These are phyloP conservation scores for Pseudococcus jackbeardsleyi DNA, from an alignment of 2,888 invertebrate species.

Conservation along the genomic window DNA sequence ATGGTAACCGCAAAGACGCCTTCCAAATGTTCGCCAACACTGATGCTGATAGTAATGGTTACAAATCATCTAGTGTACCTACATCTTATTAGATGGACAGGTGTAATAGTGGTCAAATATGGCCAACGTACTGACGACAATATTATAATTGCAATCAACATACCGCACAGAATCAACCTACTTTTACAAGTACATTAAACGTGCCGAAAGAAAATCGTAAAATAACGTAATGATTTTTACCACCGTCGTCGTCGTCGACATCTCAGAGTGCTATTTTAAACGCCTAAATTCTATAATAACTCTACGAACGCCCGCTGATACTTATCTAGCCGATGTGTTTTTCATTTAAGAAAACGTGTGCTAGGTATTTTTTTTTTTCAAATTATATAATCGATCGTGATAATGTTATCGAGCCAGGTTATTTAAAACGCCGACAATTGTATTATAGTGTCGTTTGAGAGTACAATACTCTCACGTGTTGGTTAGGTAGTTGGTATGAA, in stretches of 20 bases:
- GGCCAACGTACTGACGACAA: neutral
- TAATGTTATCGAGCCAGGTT: neutral
- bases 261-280: constrained; percentile 21
- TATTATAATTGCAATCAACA: constrained; percentile 29
- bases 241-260: neutral
- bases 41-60: neutral
- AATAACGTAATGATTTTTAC: constrained; percentile 2
- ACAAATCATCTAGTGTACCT: neutral
- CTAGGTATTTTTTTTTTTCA: neutral
- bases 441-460: neutral
- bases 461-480: neutral
- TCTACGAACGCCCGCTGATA: constrained; percentile 10
- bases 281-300: constrained; percentile 8
- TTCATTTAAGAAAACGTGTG: constrained; percentile 5
- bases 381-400: constrained; percentile 32
- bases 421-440: constrained; percentile 4
- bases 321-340: neutral
- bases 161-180: constrained; percentile 41
- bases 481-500: neutral
- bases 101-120: constrained; percentile 2
- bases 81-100: neutral
- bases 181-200: constrained; percentile 12
- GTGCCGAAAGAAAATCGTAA: constrained; percentile 23
- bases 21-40: constrained; percentile 24
- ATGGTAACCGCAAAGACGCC: constrained; percentile 25